These are phyloP conservation scores for Chironex yamaguchii DNA, from an alignment of 30 jellyfish, hydroid and myxozoan genomes.

Conservation along the genomic window DNA sequence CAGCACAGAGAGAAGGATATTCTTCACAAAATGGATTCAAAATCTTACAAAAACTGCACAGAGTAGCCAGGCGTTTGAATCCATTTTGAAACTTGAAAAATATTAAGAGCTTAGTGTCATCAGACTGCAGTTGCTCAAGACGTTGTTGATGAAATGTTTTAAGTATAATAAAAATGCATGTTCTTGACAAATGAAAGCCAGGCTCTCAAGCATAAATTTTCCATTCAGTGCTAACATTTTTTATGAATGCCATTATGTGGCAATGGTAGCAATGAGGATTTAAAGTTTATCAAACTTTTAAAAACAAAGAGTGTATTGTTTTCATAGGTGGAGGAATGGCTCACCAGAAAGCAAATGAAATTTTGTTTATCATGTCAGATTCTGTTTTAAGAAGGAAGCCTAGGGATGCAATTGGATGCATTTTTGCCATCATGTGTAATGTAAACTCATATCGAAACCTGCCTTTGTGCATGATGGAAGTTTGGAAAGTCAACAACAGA, in stretches of 20 bases:
- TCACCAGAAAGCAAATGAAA: neutral
- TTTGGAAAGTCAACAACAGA: too few relatives aligned
- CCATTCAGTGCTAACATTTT: neutral
- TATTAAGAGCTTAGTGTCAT: neutral
- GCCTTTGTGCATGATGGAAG: too few relatives aligned
- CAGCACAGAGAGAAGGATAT: neutral
- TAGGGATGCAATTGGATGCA: neutral
- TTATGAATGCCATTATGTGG: neutral
- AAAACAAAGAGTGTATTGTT: too few relatives aligned
- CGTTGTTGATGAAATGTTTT: neutral
- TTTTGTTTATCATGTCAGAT: neutral
- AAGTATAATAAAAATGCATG: neutral
- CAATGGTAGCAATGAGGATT: neutral
- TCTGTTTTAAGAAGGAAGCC: neutral
- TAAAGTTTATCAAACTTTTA: neutral
- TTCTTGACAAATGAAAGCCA: neutral
- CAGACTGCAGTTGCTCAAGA: neutral
- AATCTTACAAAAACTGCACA: too few relatives aligned
- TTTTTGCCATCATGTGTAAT: neutral
- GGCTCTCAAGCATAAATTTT: neutral
- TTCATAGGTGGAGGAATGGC: neutral
- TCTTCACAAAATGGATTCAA: neutral
- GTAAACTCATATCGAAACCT: too few relatives aligned
- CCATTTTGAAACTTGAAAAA: neutral
- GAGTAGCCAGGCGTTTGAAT: too few relatives aligned